Percentiles rank a stretch among this genome's conserved stretches.
These are phyloP conservation scores for Hemaris fuciformis DNA, from an alignment of 2,888 invertebrate species.

Conservation along the genomic window DNA sequence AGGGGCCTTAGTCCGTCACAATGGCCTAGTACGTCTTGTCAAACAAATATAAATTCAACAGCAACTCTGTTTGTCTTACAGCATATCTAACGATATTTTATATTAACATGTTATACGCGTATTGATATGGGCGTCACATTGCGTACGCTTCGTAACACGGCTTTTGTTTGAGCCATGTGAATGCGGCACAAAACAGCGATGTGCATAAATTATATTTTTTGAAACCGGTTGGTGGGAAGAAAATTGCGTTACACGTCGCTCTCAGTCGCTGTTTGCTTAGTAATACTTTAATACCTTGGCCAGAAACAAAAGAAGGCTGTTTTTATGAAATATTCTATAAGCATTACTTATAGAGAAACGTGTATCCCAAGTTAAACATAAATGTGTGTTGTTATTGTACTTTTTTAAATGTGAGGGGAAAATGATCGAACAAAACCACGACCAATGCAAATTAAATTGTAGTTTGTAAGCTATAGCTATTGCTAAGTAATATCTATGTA, in stretches of 20 bases:
- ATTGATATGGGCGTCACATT: neutral
- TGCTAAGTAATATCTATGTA: too few species aligned
- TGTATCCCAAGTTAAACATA: neutral
- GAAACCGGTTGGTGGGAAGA: neutral
- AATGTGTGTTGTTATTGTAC: too few species aligned
- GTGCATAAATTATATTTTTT: neutral
- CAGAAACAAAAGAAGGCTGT: neutral
- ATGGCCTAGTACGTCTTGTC: too few species aligned
- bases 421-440: too few species aligned
- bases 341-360: neutral
- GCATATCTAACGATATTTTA: too few species aligned
- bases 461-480: too few species aligned
- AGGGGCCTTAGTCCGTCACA: too few species aligned
- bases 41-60: too few species aligned
- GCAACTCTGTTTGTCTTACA: too few species aligned
- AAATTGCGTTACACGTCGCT: neutral
- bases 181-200: neutral
- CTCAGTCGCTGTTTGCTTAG: neutral
- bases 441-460: too few species aligned
- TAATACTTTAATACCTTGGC: constrained; percentile 1
- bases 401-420: too few species aligned
- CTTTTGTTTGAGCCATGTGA: neutral
- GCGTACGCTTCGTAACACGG: neutral
- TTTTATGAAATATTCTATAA: neutral
- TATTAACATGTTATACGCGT: too few species aligned